Base-by-base conservation (phyloP, 2,888 invertebrate species). In the Hylaea fasciaria region DNA sequence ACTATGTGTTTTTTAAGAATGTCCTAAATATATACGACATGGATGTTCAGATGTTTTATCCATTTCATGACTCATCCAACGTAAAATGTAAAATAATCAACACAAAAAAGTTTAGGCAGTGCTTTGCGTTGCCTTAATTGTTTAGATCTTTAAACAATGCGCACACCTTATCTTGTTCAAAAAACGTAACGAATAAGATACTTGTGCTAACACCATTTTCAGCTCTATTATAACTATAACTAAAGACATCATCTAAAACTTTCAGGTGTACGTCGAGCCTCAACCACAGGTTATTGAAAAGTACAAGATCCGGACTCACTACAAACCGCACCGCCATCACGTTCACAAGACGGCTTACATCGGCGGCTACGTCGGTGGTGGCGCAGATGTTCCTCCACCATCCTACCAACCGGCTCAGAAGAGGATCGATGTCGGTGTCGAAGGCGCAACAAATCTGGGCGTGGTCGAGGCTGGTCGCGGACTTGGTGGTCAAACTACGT, bases 271-370 rank as follows among this genome's bases (percentile, higher is more conserved):
- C 53, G 78, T 79, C 7, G 76, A 83, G 46, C 82, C 81, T 2
- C 71, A 77, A 65, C 82, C 84, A 9, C 66, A 76, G 62, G 66
- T 88, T 1, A 65, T 86, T 12, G 81, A 87, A 57, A 87, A 88
- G 64, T 80, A 81, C 39, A 72, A 85, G 12, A 65, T 81, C 32
- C 82, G 80, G 47, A 78, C 79, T 14, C 85, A 85, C 57, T 76
- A 77, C 56, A 89, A 87, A 46, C 90, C 89, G 22, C 87, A 77
- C 43, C 71, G 74, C 39, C 85, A 86, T 39, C 86, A 89, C 64
- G 68, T 80, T 9, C 83, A 69, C 55, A 89, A 89, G 66, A 80
- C 81, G 1, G 82, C 83, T 4, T 85, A 80, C 64, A 59, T 90
- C 41, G 85, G 86, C 49, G 90, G 91, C 7, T 88, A 80, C 57